Conservation (phyloP, 2,888 invertebrate species). For the Danaus chrysippus region DNA sequence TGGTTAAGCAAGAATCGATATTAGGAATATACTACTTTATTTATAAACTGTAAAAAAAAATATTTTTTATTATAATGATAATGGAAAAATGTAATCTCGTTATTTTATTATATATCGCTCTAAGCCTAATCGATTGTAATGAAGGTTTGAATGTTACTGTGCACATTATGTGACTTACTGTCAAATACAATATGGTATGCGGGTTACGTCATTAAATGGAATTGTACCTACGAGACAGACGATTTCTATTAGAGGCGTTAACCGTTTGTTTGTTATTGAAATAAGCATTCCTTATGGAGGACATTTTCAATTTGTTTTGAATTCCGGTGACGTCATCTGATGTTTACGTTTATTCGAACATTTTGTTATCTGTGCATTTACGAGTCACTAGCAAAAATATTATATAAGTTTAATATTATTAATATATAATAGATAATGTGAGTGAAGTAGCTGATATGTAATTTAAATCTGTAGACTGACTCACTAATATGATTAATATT, state of each 20-base stretch:
- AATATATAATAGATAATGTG: too few species aligned
- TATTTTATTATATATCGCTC: not conserved
- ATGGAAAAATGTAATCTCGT: not conserved
- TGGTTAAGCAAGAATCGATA: conserved; percentile 31
- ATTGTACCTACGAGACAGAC: conserved; percentile 2
- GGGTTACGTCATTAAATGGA: conserved; percentile 28
- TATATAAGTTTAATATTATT: too few species aligned
- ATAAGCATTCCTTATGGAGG: not conserved
- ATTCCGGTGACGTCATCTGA: too few species aligned
- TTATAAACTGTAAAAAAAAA: not conserved
- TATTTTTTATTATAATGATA: too few species aligned
- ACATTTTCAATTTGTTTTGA: too few species aligned
- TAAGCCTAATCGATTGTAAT: conserved; percentile 9
- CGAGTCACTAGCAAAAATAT: too few species aligned
- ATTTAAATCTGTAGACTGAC: too few species aligned
- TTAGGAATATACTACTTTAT: not conserved
- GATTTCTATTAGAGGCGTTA: conserved; percentile 1
- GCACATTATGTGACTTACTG: conserved; percentile 15
- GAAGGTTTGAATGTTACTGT: conserved; percentile 25
- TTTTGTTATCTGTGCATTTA: too few species aligned
- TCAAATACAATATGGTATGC: conserved; percentile 26
- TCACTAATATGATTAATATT: too few species aligned
- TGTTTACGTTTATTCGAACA: too few species aligned
- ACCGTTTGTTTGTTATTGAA: not conserved
- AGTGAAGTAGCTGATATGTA: too few species aligned